Percentiles rank a stretch among this genome's conserved stretches.
Conservation (phyloP, 1,140 invertebrate species). For the Neelides sp. region DNA sequence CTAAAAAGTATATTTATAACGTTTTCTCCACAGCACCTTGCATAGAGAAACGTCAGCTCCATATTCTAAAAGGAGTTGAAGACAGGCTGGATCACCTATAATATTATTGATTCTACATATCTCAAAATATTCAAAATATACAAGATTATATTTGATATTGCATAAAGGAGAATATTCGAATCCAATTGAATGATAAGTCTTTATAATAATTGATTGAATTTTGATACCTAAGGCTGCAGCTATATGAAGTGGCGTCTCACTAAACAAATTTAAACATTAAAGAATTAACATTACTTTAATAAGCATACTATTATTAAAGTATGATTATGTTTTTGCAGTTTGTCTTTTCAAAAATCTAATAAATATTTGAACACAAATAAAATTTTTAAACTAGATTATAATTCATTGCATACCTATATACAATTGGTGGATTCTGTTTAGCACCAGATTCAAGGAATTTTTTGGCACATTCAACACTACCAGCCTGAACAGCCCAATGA, state of each 20-base stretch:
- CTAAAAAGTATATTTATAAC: too few species aligned
- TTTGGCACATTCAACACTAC: constrained; percentile 24
- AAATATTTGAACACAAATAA: too few species aligned
- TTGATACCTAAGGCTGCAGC: constrained; percentile 47
- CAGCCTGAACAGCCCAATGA: constrained; percentile 23
- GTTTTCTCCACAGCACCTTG: too few species aligned
- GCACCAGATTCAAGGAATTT: constrained; percentile 24
- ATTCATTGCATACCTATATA: too few species aligned
- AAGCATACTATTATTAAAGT: not conserved
- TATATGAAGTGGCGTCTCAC: constrained; percentile 68
- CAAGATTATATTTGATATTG: not conserved
- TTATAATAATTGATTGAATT: not conserved
- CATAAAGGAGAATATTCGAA: not conserved
- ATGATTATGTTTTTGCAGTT: too few species aligned
- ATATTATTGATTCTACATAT: constrained; percentile 10
- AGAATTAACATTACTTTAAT: not conserved
- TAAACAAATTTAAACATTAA: constrained; percentile 59
- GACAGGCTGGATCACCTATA: constrained; percentile 48
- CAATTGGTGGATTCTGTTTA: constrained; percentile 26
- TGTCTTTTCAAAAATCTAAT: too few species aligned
- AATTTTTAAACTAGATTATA: too few species aligned
- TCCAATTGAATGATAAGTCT: not conserved
- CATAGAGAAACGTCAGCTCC: constrained; percentile 54
- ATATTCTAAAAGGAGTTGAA: constrained; percentile 52
- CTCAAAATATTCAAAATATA: not conserved